Percentiles rank a stretch among this genome's conserved stretches.
phyloP scores from a whole-genome alignment of 23 tunicate species.

The Diplosoma virens region DNA sequence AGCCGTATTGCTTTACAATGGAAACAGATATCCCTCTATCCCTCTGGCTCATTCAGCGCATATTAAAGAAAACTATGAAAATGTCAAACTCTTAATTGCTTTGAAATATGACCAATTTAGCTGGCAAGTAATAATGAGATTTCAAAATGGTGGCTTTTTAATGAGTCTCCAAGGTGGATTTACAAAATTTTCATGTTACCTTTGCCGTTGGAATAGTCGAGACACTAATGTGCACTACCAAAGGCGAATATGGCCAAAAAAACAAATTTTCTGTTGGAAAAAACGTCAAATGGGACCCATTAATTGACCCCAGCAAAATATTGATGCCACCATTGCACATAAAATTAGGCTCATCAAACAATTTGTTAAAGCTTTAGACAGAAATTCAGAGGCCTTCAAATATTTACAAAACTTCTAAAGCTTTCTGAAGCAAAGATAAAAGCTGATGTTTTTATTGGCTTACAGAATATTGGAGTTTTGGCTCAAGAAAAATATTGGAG shows the following conservation, averaged over 20 bases:
- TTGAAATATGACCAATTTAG: conserved; percentile 2
- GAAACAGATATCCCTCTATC: conserved; percentile 4
- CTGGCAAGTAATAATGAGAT: conserved; percentile 11
- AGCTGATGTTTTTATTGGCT: conserved; percentile 14
- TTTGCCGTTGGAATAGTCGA: conserved; percentile 28
- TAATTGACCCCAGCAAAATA: conserved; percentile 23
- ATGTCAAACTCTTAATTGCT: too few species aligned
- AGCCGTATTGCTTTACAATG: conserved; percentile 13
- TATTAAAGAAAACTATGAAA: conserved; percentile 19
- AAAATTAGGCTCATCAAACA: conserved; percentile 25
- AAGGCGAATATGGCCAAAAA: conserved; percentile 28
- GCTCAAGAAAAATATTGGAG: conserved; percentile 28
- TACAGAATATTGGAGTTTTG: too few species aligned
- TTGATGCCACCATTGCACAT: conserved; percentile 32
- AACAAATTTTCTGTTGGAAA: conserved; percentile 24
- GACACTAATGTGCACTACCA: conserved; percentile 9
- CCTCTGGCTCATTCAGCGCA: conserved; percentile 23
- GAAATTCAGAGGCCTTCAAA: conserved; percentile 23
- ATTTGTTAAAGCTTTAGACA: conserved; percentile 31
- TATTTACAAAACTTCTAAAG: conserved; percentile 3
- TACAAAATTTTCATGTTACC: conserved; percentile 25
- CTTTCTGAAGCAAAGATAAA: conserved; percentile 35
- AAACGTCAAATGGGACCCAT: conserved; percentile 13
- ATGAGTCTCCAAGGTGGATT: conserved; percentile 6
- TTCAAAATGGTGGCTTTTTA: not conserved